Conservation (phyloP, 2,888 invertebrate species). For the Digitonthophagus gazella region DNA sequence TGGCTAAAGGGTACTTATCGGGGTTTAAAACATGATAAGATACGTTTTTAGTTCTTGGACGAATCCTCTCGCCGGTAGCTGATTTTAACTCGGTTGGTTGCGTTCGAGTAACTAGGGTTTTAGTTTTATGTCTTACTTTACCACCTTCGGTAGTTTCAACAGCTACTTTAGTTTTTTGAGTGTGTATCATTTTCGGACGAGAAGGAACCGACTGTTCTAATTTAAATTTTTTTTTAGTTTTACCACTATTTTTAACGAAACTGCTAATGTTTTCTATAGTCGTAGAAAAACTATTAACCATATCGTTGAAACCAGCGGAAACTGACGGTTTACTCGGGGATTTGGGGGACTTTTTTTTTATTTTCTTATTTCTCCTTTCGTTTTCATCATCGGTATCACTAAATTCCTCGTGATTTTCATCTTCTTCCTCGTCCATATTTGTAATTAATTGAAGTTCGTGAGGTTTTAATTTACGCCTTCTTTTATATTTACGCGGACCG, state of each 20-base stretch:
- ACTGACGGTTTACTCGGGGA: slow-evolving; percentile 30
- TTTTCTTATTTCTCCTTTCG: slow-evolving; percentile 38
- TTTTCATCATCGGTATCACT: slow-evolving; percentile 44
- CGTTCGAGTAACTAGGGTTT: slow-evolving; percentile 58
- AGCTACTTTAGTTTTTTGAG: slow-evolving; percentile 58
- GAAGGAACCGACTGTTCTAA: slow-evolving; percentile 48
- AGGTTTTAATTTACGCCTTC: slow-evolving; percentile 72
- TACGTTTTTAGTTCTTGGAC: slow-evolving; percentile 66
- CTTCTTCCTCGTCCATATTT: slow-evolving; percentile 41
- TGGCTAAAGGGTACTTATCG: slow-evolving; percentile 55
- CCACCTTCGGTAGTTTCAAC: slow-evolving; percentile 56
- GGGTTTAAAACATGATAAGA: slow-evolving; percentile 59
- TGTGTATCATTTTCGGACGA: slow-evolving; percentile 76
- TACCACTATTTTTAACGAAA: slow-evolving; percentile 33
- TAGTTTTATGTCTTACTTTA: slow-evolving; percentile 57
- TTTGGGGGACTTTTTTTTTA: slow-evolving; percentile 43
- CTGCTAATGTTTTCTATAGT: slow-evolving; percentile 54
- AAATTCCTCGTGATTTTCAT: slow-evolving; percentile 49
- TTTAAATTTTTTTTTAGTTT: slow-evolving; percentile 45
- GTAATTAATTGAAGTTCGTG: slow-evolving; percentile 56
- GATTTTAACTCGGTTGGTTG: slow-evolving; percentile 54
- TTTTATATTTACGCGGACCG: slow-evolving; percentile 72
- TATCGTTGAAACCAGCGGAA: slow-evolving; percentile 40
- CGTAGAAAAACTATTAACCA: slow-evolving; percentile 54
- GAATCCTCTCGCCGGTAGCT: slow-evolving; percentile 52